A percentile compares a stretch with the other conserved stretches of the same genome.
Evolutionary conservation across 2,888 invertebrate species (phyloP).

Genomic region (Scotopteryx bipunctaria): DNA sequence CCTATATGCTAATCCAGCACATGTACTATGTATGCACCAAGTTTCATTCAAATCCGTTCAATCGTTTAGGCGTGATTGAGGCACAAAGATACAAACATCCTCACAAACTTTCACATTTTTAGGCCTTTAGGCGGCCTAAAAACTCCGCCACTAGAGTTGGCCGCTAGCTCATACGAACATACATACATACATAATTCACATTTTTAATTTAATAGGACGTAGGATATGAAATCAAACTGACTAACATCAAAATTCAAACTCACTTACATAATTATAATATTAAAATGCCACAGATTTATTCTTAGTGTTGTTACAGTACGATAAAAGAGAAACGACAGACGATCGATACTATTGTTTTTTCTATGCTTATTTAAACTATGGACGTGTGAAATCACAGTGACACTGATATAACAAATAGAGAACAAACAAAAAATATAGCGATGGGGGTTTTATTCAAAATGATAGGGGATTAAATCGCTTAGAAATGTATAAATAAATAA

Average conservation of each 20-base stretch:
- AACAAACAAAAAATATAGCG: slow-evolving; percentile 29
- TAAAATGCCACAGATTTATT: not conserved
- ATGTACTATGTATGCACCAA: no score
- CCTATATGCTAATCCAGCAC: no score
- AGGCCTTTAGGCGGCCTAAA: no score
- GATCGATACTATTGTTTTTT: not conserved
- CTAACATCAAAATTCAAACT: not conserved
- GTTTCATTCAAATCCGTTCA: no score
- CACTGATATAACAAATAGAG: slow-evolving; percentile 58
- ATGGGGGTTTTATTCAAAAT: not conserved
- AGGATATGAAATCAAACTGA: not conserved
- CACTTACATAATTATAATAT: not conserved
- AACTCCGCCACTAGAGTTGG: no score
- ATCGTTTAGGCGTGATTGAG: no score
- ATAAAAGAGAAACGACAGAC: not conserved
- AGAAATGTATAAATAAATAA: not conserved
- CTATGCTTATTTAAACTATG: slow-evolving; percentile 2
- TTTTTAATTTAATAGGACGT: no score
- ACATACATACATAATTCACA: no score
- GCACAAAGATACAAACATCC: no score
- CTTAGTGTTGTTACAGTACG: not conserved
- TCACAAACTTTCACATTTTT: no score
- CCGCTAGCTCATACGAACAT: no score
- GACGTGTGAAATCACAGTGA: slow-evolving; percentile 76
- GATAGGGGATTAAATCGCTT: slow-evolving; percentile 6